Evolutionary conservation across 1,140 invertebrate genomes (phyloP), one percentile per base, ranked within the genome.

Genomic region (Drosophila nigromelanica): DNA sequence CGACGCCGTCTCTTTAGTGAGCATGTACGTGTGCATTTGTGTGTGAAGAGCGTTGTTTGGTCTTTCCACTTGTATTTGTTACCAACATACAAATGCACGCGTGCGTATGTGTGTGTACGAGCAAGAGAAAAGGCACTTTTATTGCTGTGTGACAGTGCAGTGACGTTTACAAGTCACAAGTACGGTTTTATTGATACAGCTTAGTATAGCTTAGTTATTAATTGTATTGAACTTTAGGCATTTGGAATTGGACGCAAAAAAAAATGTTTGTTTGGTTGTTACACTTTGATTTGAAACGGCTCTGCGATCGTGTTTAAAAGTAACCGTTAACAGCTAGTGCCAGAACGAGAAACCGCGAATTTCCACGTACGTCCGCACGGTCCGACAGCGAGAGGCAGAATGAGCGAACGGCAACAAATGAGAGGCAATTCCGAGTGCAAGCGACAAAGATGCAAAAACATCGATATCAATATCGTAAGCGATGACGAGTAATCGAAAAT

Each of bases 111-210:
- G 45, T 72, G 40, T 45, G 40, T 30, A 47, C 11, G 52, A 63
- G 50, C 48, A 52, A 73, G 62, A 52, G 52, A 75, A 63, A 71
- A 71, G 68, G 68, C 61, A 76, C 61, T 72, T 71, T 71, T 64
- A 39, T 66, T 75, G 59, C 59, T 70, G n/a, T n/a, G n/a, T n/a
- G n/a, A n/a, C n/a, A n/a, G n/a, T 71, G 71, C 52, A 51, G 37
- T 56, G 35, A 39, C 68, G 61, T 71, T 66, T 66, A 27, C 68
- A 64, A 70, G 42, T 40, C 12, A 62, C 14, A 35, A 37, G 18
- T 48, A 54, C 10, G 21, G 40, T 54, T 54, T 35, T 21, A 40
- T 42, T 71, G 10, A 6, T 37, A 42, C 48, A 67, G n/a, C 62
- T 59, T 11, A n/a, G n/a, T n/a, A n/a, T 3, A 27, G 61, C 10